phyloP scores from a whole-genome alignment of 2,888 invertebrate genomes.

The Campopleginae sp. region DNA sequence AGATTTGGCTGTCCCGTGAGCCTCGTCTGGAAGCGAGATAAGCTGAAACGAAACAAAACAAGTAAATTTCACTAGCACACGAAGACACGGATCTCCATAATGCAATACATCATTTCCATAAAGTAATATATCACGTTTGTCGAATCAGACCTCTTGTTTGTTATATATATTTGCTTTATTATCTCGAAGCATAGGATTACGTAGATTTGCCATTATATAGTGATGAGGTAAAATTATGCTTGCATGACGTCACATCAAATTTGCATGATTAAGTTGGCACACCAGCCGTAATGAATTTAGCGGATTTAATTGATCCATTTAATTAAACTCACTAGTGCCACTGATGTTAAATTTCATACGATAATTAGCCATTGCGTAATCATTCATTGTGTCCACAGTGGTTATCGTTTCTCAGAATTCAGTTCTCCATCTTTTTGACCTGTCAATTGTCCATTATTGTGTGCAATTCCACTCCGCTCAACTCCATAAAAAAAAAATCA shows the following conservation, averaged over 20 bases:
- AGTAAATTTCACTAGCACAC: constrained; percentile 10
- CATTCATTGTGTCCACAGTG: background rate
- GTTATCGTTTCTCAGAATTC: background rate
- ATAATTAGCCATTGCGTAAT: background rate
- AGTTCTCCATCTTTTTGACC: background rate
- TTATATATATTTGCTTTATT: background rate
- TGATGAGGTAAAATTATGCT: background rate
- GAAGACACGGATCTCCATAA: constrained; percentile 14
- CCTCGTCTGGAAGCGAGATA: constrained; percentile 94
- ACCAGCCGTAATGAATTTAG: background rate
- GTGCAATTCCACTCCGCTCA: background rate
- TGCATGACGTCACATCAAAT: background rate
- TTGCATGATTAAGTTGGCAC: background rate
- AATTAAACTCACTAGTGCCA: background rate
- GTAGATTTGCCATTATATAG: background rate
- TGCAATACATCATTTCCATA: constrained; percentile 3
- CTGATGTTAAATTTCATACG: background rate
- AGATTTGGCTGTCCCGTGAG: constrained; percentile 91
- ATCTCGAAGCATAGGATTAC: background rate
- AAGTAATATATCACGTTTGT: constrained; percentile 4
- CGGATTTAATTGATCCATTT: background rate
- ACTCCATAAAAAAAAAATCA: background rate
- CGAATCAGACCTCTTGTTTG: background rate
- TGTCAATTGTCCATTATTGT: background rate
- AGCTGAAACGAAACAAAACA: constrained; percentile 83